These are phyloP conservation scores for Brassicogethes aeneus DNA, from an alignment of 2,888 invertebrate genomes.

Conservation along the genomic window DNA sequence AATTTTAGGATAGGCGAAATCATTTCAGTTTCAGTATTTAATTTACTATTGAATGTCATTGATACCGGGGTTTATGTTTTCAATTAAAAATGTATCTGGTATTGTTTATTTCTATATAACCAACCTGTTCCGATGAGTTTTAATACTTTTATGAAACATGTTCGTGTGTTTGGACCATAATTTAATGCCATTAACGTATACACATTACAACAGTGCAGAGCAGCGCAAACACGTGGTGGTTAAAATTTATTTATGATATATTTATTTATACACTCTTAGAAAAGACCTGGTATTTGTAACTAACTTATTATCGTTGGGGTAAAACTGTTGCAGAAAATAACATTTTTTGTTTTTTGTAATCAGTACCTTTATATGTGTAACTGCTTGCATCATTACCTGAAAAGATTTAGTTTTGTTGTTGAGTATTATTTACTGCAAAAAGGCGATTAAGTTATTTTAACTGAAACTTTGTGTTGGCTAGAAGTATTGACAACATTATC, in stretches of 20 bases:
- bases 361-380: too few species aligned
- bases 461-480: too few species aligned
- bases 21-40: conserved; percentile 23
- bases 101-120: conserved; percentile 25
- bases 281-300: too few species aligned
- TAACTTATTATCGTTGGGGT: too few species aligned
- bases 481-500: too few species aligned
- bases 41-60: conserved; percentile 24
- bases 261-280: too few species aligned
- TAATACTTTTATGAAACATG: conserved; percentile 8
- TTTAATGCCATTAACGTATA: conserved; percentile 5
- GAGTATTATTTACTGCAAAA: too few species aligned
- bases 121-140: conserved; percentile 5
- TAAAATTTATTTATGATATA: not conserved
- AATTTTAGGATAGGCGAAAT: conserved; percentile 4
- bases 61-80: conserved; percentile 29
- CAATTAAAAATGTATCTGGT: conserved; percentile 31
- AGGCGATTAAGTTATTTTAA: too few species aligned
- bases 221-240: not conserved
- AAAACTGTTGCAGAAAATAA: too few species aligned
- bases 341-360: too few species aligned
- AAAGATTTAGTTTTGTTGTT: too few species aligned
- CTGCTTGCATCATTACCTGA: too few species aligned
- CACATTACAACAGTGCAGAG: not conserved
- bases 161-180: conserved; percentile 4